Base-by-base conservation (phyloP, 2,888 invertebrate species). In the Andrena flavipes region DNA sequence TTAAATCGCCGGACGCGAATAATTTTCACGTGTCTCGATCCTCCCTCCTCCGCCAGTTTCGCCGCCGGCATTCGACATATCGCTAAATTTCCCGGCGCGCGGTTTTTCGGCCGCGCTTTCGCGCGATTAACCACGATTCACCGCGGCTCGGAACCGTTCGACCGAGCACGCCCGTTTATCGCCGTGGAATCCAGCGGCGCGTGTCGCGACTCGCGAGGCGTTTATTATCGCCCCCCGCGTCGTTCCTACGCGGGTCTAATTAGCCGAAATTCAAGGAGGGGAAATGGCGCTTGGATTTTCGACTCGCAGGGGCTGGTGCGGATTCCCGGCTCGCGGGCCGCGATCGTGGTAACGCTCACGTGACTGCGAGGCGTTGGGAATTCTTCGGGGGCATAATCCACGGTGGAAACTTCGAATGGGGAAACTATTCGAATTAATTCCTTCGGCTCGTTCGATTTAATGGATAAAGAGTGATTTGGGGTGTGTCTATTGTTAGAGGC, bases 71-170 rank as follows among this genome's bases (percentile, higher is more conserved):
- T 42, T 42, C 42, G 42, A 42, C 42, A 42, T 16, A 16, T n/a
- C 16, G 35, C 20, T 10, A 64, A 56, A 73, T 73, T 54, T 35
- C n/a, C 72, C 69, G 26, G n/a, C 13, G 51, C 16, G 20, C 42
- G 42, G 20, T 73, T 73, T 64, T 64, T 60, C 8, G 29, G n/a
- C 33, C 54, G 77, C 60, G 70, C 74, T 85, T 75, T 76, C 85
- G 65, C 63, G 72, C 86, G 84, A 86, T 86, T 84, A 85, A 86
- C 74, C 80, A 62, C 80, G 74, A 76, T 76, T 71, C 76, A 63
- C 26, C 20, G 23, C 74, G 78, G 76, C 75, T 85, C 79, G 83
- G 83, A 80, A 80, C 80, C 73, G 77, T 77, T 35, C 67, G 48
- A 80, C 68, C 29, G 73, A 65, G 64, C 78, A 26, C 77, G 67